A percentile compares a stretch with the other conserved stretches of the same genome.
These are phyloP conservation scores for Poeciliopsis turneri DNA, from an alignment of 2,797 vertebrate genomes.

Conservation along the genomic window DNA sequence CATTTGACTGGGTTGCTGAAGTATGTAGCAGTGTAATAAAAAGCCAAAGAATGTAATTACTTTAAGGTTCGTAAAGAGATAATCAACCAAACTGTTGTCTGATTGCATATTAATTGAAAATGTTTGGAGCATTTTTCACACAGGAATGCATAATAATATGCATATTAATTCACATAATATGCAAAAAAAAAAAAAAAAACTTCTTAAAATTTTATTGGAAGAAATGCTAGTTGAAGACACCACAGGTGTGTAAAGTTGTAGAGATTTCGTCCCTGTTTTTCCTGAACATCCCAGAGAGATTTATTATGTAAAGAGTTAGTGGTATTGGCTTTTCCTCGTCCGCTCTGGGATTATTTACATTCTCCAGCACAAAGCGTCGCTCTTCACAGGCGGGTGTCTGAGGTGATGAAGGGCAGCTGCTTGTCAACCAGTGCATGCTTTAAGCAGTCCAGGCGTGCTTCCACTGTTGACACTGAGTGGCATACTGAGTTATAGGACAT, in stretches of 20 bases:
- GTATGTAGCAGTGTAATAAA: neutral
- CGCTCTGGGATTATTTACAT: slow-evolving; percentile 32
- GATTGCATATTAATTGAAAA: neutral
- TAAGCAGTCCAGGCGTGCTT: slow-evolving; percentile 15
- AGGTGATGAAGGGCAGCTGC: slow-evolving; percentile 33
- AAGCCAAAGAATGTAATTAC: neutral
- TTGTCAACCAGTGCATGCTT: slow-evolving; percentile 28
- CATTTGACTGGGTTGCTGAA: neutral
- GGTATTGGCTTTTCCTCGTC: slow-evolving; percentile 34
- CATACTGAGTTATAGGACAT: slow-evolving; percentile 11
- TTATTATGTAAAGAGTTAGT: slow-evolving; percentile 57
- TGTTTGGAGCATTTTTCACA: neutral
- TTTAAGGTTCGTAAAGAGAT: neutral
- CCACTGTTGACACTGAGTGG: neutral
- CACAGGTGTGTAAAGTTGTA: slow-evolving; percentile 9
- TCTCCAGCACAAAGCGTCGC: slow-evolving; percentile 24
- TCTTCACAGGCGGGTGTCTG: slow-evolving; percentile 30
- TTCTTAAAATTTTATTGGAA: neutral
- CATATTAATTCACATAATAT: neutral
- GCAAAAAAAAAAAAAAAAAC: no score
- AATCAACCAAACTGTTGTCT: neutral
- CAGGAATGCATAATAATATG: neutral
- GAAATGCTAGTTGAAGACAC: slow-evolving; percentile 2
- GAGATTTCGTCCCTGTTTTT: slow-evolving; percentile 10
- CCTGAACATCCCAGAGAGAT: slow-evolving; percentile 53